A percentile compares a stretch with the other conserved stretches of the same genome.
Conservation (phyloP, 2,797 vertebrate species). For the Dendrocincla fuliginosa region DNA sequence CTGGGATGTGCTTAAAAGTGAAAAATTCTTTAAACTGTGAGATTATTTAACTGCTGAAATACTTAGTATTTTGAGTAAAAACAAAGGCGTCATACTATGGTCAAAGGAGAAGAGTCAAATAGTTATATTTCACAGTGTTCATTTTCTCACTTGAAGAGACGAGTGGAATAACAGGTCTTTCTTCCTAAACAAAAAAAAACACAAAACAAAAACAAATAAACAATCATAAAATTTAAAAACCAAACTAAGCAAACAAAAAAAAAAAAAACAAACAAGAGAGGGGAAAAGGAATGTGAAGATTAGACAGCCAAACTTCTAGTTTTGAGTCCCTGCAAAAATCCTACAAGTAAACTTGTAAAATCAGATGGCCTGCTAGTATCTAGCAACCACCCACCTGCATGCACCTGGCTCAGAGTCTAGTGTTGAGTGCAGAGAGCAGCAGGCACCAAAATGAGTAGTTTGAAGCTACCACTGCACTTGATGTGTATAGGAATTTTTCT, state of each 20-base stretch:
- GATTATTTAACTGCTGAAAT: background rate
- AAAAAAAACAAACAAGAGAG: fast-evolving
- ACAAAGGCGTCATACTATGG: background rate
- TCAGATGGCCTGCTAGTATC: background rate
- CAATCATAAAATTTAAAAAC: too few relatives aligned
- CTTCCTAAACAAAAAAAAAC: background rate
- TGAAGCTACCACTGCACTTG: background rate
- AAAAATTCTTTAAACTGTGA: background rate
- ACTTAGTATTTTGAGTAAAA: background rate
- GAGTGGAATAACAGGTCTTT: background rate
- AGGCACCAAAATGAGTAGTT: background rate
- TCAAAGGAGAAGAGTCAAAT: background rate
- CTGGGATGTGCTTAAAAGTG: background rate
- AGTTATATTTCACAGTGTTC: background rate
- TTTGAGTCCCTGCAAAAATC: background rate
- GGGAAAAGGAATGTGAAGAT: background rate
- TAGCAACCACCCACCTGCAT: background rate
- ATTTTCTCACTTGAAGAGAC: background rate
- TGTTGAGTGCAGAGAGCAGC: background rate
- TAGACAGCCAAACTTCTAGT: background rate
- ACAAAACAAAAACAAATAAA: too few relatives aligned
- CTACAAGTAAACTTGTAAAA: background rate
- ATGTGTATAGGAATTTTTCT: background rate
- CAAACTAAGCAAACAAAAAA: background rate
- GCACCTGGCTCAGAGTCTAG: background rate